These are phyloP conservation scores for Leptinotarsa lineolata DNA, from an alignment of 1,140 invertebrate genomes.

Conservation along the genomic window DNA sequence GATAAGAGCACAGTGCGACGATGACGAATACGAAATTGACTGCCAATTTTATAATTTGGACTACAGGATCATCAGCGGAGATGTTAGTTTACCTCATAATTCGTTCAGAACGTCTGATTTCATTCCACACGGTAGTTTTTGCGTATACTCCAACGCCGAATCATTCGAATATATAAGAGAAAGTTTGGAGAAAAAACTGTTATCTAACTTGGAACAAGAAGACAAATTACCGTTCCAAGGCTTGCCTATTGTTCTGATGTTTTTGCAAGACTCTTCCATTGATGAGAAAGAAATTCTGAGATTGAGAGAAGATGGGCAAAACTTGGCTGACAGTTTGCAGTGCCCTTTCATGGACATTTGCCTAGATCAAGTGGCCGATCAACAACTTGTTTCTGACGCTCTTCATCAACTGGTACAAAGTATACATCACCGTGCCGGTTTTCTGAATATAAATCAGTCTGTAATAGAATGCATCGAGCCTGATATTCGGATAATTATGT, in stretches of 20 bases:
- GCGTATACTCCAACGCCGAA: constrained; percentile 88
- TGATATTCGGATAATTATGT: constrained; percentile 90
- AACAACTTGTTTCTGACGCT: constrained; percentile 72
- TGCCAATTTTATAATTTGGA: constrained; percentile 82
- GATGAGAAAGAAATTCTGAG: constrained; percentile 81
- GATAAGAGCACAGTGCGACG: constrained; percentile 74
- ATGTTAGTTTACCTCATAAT: constrained; percentile 79
- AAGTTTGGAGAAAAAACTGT: constrained; percentile 87
- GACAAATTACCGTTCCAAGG: constrained; percentile 83
- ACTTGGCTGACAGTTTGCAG: constrained; percentile 84
- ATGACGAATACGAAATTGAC: constrained; percentile 85
- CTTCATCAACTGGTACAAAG: constrained; percentile 75
- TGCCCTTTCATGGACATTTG: constrained; percentile 86
- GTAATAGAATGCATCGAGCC: constrained; percentile 81
- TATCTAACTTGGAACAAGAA: constrained; percentile 89
- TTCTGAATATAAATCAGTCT: constrained; percentile 73
- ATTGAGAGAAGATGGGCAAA: constrained; percentile 87
- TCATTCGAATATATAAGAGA: constrained; percentile 91
- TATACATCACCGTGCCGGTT: constrained; percentile 73
- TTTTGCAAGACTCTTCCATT: constrained; percentile 81
- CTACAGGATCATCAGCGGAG: constrained; percentile 83
- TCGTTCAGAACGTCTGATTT: constrained; percentile 77
- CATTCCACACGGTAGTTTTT: constrained; percentile 80
- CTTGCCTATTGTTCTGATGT: constrained; percentile 87
- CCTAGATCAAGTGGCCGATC: constrained; percentile 66